Evolutionary conservation across 2,888 invertebrate species (phyloP), one percentile per base, ranked within the genome.

Genomic region (Nasonovia ribisnigri): DNA sequence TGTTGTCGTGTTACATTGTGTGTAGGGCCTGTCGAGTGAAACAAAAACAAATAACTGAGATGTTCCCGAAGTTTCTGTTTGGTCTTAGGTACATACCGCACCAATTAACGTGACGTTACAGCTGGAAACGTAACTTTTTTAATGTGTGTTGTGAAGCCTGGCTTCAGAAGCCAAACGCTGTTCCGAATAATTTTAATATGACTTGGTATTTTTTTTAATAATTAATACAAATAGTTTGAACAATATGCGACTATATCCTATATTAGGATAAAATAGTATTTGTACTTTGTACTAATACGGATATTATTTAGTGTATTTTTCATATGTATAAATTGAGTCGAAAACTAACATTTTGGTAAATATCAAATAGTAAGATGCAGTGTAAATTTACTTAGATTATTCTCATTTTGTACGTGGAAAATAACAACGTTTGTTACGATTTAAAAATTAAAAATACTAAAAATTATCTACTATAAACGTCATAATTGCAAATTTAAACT

Each of bases 21-120:
- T 86, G 46, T 86, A 86, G 43, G 46, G 29, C 16, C 29, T 46
- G 86, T 86, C 84, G 29, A 86, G 86, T 86, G 51, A 42, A 29
- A 54, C 36, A 43, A 54, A 42, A 88, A 42, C 42, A 88, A 54
- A 54, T 88, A 88, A 88, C 88, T 26, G 36, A 88, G 42, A 51
- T 54, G 51, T 54, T 54, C 26, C 16, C 16, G 46, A 86, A 86
- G 86, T 86, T 86, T 29, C 86, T 46, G 86, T 86, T 86, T 48
- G 46, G 86, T 86, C 46, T 43, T 86, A 86, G 77, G 36, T 46
- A 86, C 86, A 86, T n/a, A 86, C 46, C 16, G 6, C 13, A 86
- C 16, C 46, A 86, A 86, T 46, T 29, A 46, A 86, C 86, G 86
- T 46, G 86, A 86, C 86, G n/a, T 86, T 86, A 43, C 43, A 86